Evolutionary conservation across 30 jellyfish, hydroid and myxozoan species (phyloP), one percentile per base, ranked within the genome.

Genomic region (Phacellophora camtschatica): DNA sequence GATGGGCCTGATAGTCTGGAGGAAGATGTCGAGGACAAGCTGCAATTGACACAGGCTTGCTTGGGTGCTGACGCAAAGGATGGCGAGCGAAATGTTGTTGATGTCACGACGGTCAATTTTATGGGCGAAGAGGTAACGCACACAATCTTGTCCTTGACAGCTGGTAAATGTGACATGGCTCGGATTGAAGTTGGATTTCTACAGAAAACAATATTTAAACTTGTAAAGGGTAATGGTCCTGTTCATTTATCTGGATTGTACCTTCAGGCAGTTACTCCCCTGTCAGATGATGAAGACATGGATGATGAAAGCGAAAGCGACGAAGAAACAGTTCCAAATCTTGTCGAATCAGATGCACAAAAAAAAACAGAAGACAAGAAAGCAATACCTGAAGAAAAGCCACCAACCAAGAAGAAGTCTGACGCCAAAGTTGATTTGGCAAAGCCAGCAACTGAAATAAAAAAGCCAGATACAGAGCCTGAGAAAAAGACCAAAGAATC

Each of bases 1-100:
- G 85, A 84, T n/a, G 83, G 88, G 0, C 69, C 80, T 18, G 93
- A 74, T 7, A 97, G 87, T 0, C 53, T 48, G 16, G 99, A 86
- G 28, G 97, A 78, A 9, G 95, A 64, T 28, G 77, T 87, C 22
- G 96, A 87, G 53, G 87, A 77, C 57, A 92, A 92, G 73, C 62
- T 92, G 50, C 96, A 83, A 46, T 32, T 90, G 5, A 70, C 92
- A 3, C 82, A 91, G 48, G 99, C 99, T 8, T 92, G 99, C 63
- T 51, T 92, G 57, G 99, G 99, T 19, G 76, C 69, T 24, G 66
- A 66, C 25, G 99, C 99, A 9, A 92, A 92, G 82, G 96, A 92
- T 20, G 96, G 96, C 16, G 99, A 92, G 57, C 71, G 99, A 30
- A 92, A 92, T 70, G 81, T 92, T 28, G 97, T 92, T 19, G 96